Conservation (phyloP, 2,888 invertebrate species). For the Ophion slaviceki region DNA sequence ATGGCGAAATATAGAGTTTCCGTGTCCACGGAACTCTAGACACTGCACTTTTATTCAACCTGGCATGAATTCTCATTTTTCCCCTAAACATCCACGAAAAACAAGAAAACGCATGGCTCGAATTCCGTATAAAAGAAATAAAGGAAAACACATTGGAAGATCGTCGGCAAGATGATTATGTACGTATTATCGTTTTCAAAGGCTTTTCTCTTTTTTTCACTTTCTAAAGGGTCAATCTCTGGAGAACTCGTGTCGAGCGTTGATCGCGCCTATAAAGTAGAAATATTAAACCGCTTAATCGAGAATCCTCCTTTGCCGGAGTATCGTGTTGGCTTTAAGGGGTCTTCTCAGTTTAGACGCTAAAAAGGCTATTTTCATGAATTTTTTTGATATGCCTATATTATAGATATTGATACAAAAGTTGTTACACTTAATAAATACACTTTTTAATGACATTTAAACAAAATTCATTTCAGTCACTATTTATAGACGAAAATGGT, state of each 20-base stretch:
- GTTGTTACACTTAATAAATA: too few species aligned
- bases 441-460: too few species aligned
- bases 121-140: too few species aligned
- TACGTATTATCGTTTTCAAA: not conserved
- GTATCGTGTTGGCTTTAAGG: not conserved
- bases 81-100: not conserved
- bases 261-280: not conserved
- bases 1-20: too few species aligned
- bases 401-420: too few species aligned
- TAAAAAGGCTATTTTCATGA: too few species aligned
- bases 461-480: too few species aligned
- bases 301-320: not conserved
- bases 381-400: too few species aligned
- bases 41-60: not conserved
- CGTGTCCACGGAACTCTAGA: too few species aligned
- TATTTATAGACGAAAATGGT: too few species aligned
- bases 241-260: not conserved
- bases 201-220: not conserved
- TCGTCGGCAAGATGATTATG: not conserved
- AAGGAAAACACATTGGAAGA: constrained; percentile 3
- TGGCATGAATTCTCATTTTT: not conserved
- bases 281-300: not conserved
- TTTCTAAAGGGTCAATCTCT: not conserved
- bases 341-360: too few species aligned
- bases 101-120: too few species aligned